Evolutionary conservation across 2,888 invertebrate species (phyloP), one percentile per base, ranked within the genome.

Genomic region (Epinotia bilunana): DNA sequence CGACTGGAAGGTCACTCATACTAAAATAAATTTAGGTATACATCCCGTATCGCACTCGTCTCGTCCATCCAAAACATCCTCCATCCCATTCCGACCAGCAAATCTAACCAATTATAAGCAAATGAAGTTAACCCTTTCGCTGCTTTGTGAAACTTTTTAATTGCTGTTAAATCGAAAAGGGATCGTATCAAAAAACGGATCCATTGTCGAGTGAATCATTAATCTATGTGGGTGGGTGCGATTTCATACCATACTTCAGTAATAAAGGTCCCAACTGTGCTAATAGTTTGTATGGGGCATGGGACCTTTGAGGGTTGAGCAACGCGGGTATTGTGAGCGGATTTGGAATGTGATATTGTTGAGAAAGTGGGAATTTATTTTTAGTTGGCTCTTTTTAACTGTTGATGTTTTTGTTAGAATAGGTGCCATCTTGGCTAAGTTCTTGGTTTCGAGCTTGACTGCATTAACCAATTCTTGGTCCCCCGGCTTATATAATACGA

Each of bases 101-200:
- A 86, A 85, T 84, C 85, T 79, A 80, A 84, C 90, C 89, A 91
- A 92, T 92, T 91, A 92, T 84, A 86, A 86, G 86, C 87, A 88
- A 92, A 90, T 88, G 86, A 90, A 91, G 87, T 88, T 90, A 91
- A 92, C 89, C 92, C 91, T 91, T 89, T 86, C 80, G 81, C 84
- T 85, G 87, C 87, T 87, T 85, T 87, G 84, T 84, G 85, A 85
- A 92, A 92, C 90, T 92, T 92, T 92, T 92, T 93, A 93, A 93
- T 93, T 93, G 92, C 89, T 88, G 91, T 90, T 91, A 92, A 93
- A 92, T 92, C 90, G 90, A 89, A 89, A 89, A 87, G 90, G 90
- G 90, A 88, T 87, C 86, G 82, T 76, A 83, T 74, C 82, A 84
- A 85, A 88, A 91, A 90, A 84, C 85, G 83, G 85, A 80, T 82